These are phyloP conservation scores for Bursaphelenchus okinawaensis DNA, from an alignment of 2,888 invertebrate genomes.

Conservation along the genomic window DNA sequence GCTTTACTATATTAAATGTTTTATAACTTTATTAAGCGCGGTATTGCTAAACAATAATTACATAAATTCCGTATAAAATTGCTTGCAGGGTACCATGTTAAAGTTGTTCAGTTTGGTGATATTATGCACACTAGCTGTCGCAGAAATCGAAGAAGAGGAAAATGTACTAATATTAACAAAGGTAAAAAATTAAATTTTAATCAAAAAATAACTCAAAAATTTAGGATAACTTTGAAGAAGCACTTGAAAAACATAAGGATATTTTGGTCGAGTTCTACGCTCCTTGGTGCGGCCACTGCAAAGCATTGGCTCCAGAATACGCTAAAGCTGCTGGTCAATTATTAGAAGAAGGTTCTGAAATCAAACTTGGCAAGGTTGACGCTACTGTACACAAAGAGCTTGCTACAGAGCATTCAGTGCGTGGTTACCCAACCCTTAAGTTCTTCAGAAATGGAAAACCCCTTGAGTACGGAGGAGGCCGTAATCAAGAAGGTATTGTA, in stretches of 20 bases:
- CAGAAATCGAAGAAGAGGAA: constrained; percentile 60
- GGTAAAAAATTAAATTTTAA: constrained; percentile 26
- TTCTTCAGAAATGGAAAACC: constrained; percentile 83
- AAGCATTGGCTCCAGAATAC: constrained; percentile 80
- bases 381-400: constrained; percentile 85
- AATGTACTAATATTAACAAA: constrained; percentile 64
- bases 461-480: constrained; percentile 83
- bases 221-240: constrained; percentile 75
- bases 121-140: constrained; percentile 16
- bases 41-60: too few relatives aligned
- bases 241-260: constrained; percentile 72
- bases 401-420: constrained; percentile 78
- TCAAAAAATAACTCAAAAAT: too few relatives aligned
- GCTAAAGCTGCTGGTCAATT: constrained; percentile 83
- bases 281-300: constrained; percentile 93
- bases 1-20: too few relatives aligned
- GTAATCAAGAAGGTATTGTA: constrained; percentile 84
- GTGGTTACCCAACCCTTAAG: constrained; percentile 94
- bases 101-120: not conserved
- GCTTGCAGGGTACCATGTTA: too few relatives aligned
- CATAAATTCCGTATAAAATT: too few relatives aligned
- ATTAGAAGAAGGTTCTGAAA: constrained; percentile 72
- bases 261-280: constrained; percentile 91
- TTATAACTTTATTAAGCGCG: too few relatives aligned
- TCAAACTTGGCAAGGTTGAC: constrained; percentile 91